Conservation (phyloP, 1,140 invertebrate genomes). For the Drosophila parabipectinata region DNA sequence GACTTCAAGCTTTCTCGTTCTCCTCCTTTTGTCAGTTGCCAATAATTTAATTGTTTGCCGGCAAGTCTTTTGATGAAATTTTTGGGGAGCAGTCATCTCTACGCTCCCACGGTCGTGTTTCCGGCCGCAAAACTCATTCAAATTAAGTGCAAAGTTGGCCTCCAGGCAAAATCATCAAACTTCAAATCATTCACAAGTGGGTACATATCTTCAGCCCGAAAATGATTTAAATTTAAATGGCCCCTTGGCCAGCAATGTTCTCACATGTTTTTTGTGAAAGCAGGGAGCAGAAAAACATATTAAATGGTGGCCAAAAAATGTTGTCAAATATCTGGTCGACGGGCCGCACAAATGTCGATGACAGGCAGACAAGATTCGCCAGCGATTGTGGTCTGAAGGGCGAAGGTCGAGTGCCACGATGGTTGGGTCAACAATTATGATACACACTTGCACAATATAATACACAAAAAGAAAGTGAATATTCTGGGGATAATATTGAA, state of each 20-base stretch:
- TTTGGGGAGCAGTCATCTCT: neutral
- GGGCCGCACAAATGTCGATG: slow-evolving; percentile 34
- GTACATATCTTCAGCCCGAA: neutral
- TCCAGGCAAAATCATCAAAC: neutral
- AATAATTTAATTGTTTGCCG: slow-evolving; percentile 74
- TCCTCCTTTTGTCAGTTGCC: slow-evolving; percentile 12
- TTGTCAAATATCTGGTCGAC: slow-evolving; percentile 10
- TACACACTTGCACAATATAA: neutral
- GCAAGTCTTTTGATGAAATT: slow-evolving; percentile 65
- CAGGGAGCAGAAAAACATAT: slow-evolving; percentile 19
- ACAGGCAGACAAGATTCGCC: slow-evolving; percentile 28
- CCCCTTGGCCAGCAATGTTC: neutral
- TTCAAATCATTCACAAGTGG: slow-evolving; percentile 14
- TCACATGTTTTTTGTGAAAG: neutral
- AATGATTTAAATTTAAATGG: slow-evolving; percentile 22
- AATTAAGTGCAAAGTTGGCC: slow-evolving; percentile 73
- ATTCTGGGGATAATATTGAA: no score
- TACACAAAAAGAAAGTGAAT: neutral
- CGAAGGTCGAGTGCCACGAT: slow-evolving; percentile 56
- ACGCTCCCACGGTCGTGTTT: neutral
- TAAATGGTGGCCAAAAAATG: slow-evolving; percentile 35
- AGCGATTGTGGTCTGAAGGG: slow-evolving; percentile 16
- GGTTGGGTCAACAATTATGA: slow-evolving; percentile 1
- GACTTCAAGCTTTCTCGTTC: neutral
- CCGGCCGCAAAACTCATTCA: slow-evolving; percentile 52